A percentile compares a stretch with the other conserved stretches of the same genome.
phyloP scores from a whole-genome alignment of 2,797 vertebrate species.

The Scomberomorus guttatus region DNA sequence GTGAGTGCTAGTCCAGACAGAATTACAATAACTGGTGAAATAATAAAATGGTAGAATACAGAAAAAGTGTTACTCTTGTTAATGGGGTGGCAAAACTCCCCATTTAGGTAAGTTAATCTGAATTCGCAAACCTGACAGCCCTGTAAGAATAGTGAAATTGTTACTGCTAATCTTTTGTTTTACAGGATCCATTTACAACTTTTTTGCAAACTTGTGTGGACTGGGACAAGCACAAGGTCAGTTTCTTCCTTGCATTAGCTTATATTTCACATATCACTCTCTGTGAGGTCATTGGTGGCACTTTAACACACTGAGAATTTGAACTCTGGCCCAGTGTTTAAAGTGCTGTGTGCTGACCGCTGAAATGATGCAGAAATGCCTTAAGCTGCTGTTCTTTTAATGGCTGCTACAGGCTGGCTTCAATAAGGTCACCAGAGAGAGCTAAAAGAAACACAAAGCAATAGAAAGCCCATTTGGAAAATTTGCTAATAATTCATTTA shows the following conservation, averaged over 20 bases:
- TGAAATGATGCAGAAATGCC: slow-evolving; percentile 20
- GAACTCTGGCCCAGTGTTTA: slow-evolving; percentile 16
- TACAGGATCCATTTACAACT: background rate
- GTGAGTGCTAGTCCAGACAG: slow-evolving; percentile 22
- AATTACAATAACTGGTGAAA: slow-evolving; percentile 49
- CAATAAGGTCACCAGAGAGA: slow-evolving; percentile 11
- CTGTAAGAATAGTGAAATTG: background rate
- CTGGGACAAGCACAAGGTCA: background rate
- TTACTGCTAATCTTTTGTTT: background rate
- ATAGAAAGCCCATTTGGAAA: background rate
- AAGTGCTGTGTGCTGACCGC: slow-evolving; percentile 11
- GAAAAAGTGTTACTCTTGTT: slow-evolving; percentile 9
- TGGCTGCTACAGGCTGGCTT: slow-evolving; percentile 4
- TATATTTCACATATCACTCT: background rate
- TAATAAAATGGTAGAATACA: slow-evolving; percentile 22
- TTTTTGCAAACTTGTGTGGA: background rate
- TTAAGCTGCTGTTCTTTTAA: slow-evolving; percentile 24
- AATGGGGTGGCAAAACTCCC: slow-evolving; percentile 23
- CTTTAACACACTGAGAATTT: slow-evolving; percentile 12
- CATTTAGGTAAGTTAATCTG: slow-evolving; percentile 24
- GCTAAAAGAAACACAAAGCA: background rate
- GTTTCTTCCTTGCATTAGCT: background rate
- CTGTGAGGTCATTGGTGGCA: background rate
- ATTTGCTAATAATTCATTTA: background rate
- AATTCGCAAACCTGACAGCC: slow-evolving; percentile 6